These are phyloP conservation scores for Trimorus sp. DNA, from an alignment of 2,888 invertebrate genomes.

Conservation along the genomic window DNA sequence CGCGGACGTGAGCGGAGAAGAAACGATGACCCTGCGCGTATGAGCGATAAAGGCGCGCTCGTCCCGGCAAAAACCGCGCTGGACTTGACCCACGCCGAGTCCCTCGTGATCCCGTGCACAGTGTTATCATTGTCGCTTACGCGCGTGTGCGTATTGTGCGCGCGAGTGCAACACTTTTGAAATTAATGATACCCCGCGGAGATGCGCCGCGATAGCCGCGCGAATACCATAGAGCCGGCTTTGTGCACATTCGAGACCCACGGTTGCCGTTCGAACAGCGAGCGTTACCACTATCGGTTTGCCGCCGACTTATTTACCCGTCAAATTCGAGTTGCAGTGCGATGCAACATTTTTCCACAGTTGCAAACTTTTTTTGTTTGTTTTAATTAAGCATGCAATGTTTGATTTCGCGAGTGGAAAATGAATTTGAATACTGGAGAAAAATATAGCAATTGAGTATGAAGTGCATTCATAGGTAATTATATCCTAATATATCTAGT, in stretches of 20 bases:
- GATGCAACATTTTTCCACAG: neutral
- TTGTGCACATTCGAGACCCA: slow-evolving; percentile 53
- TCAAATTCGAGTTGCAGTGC: neutral
- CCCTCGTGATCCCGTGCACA: slow-evolving; percentile 11
- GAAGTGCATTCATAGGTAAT: no score
- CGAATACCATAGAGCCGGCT: slow-evolving; percentile 29
- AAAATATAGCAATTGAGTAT: no score
- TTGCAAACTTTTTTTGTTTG: no score
- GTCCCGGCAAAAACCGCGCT: slow-evolving; percentile 41
- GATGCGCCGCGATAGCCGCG: slow-evolving; percentile 41
- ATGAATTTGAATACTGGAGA: no score
- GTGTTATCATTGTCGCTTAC: slow-evolving; percentile 36
- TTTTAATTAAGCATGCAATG: no score
- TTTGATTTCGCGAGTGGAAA: no score
- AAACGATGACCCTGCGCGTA: slow-evolving; percentile 66
- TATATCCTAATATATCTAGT: no score
- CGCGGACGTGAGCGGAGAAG: slow-evolving; percentile 46
- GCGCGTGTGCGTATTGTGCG: slow-evolving; percentile 29
- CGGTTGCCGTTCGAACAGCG: slow-evolving; percentile 7
- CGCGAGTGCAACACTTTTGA: slow-evolving; percentile 33
- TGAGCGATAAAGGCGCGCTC: slow-evolving; percentile 63
- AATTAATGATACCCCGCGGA: slow-evolving; percentile 55
- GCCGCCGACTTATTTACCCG: neutral
- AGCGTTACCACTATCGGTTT: neutral
- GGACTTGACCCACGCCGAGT: slow-evolving; percentile 50